Base-by-base conservation (phyloP, 2,113 vertebrate species). In the Tympanuchus pallidicinctus region DNA sequence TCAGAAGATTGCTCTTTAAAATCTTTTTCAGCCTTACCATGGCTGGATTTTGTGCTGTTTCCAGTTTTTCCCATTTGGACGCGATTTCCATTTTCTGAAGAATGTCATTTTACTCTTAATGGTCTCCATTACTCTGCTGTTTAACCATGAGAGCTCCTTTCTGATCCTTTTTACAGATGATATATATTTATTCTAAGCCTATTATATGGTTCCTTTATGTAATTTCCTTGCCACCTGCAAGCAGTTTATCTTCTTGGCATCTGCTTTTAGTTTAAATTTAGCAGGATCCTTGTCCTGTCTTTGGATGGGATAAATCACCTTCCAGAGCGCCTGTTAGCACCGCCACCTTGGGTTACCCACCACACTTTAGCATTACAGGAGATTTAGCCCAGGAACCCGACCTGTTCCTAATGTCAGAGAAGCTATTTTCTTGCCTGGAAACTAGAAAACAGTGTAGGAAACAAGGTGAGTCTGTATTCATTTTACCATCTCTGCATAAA, bases 171-270 rank as follows among this genome's bases (percentile, higher is more conserved):
- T 91, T 52, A 27, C 42, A 64, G 73, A 32, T 47, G 84, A 84
- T 81, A 59, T 50, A 36, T 85, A 54, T 88, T 92, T 95, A 90
- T 91, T 82, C 74, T 42, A 69, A 90, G 63, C 42, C 66, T 84
- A 57, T 92, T 72, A 78, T 78, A 45, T 24, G 34, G 34, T 52
- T 89, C 34, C 65, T 91, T 67, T 32, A 32, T 94, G 70, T 79
- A 67, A 95, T 92, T 92, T 89, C 70, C 76, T 67, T 82, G 52
- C 73, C 52, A 78, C 42, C 56, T 95, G 77, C 74, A 65, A 92
- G 66, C 66, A 94, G 52, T 92, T 93, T 64, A 38, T 94, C 86
- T 92, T 93, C 42, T 54, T 81, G 86, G 80, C 1, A 0, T 19
- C 61, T 60, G 65, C 74, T 87, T 94, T 95, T 93, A 81, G 88